phyloP scores from a whole-genome alignment of 2,888 invertebrate species.

The Synanthedon andrenaeformis region DNA sequence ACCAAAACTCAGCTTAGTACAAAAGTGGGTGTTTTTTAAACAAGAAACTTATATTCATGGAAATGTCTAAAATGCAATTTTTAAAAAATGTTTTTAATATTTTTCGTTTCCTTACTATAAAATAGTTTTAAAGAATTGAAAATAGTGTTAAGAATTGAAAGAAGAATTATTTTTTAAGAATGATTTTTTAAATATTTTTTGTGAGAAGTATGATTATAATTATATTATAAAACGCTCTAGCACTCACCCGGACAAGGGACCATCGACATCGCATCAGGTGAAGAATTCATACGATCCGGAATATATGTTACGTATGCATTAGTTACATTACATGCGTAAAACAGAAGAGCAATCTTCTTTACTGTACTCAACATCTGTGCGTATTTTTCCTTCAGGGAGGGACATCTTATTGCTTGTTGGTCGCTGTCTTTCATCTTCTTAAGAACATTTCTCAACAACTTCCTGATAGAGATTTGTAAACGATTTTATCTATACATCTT shows the following conservation, averaged over 20 bases:
- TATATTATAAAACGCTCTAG: neutral
- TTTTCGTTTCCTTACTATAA: too few relatives aligned
- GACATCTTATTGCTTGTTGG: conserved; percentile 15
- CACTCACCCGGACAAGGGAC: conserved; percentile 45
- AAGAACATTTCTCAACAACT: conserved; percentile 19
- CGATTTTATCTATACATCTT: too few relatives aligned
- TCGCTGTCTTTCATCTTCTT: conserved; percentile 26
- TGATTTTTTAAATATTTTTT: too few relatives aligned
- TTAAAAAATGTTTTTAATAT: too few relatives aligned
- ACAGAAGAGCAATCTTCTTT: conserved; percentile 32
- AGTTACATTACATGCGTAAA: conserved; percentile 25
- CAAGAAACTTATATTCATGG: too few relatives aligned
- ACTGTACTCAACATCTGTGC: conserved; percentile 22
- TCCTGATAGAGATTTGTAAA: conserved; percentile 13
- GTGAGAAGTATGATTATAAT: too few relatives aligned
- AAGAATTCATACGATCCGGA: conserved; percentile 25
- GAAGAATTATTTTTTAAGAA: too few relatives aligned
- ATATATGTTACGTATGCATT: conserved; percentile 30
- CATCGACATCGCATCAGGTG: conserved; percentile 24
- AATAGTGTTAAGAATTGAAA: too few relatives aligned
- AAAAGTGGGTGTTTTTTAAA: too few relatives aligned
- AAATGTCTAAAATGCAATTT: too few relatives aligned
- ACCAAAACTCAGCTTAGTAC: too few relatives aligned
- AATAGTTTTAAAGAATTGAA: too few relatives aligned
- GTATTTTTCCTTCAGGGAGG: conserved; percentile 20